phyloP scores from a whole-genome alignment of 2,113 vertebrate species.

The Indri indri region DNA sequence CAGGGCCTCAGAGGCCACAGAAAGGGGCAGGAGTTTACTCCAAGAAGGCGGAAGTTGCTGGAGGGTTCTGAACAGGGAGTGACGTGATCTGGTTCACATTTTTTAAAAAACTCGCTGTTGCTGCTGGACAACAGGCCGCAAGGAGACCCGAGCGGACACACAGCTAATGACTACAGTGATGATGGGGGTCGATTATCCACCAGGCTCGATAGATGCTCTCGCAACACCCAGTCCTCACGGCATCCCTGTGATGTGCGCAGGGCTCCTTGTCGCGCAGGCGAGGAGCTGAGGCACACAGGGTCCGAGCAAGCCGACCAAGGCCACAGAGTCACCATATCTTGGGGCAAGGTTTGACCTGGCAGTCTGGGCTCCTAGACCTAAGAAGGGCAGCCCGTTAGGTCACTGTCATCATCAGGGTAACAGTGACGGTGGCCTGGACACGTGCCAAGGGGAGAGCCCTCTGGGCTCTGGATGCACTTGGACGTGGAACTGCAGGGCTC shows the following conservation, averaged over 20 bases:
- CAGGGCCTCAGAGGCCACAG: not conserved
- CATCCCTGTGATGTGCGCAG: not conserved
- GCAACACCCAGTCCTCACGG: not conserved
- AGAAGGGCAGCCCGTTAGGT: not conserved
- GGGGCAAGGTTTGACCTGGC: not conserved
- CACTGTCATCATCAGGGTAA: not conserved
- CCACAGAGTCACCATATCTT: too few species aligned
- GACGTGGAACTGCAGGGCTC: accelerated
- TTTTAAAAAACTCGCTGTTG: not conserved
- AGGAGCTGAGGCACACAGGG: not conserved
- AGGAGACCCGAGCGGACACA: not conserved
- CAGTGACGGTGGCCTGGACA: not conserved
- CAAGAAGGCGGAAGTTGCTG: not conserved
- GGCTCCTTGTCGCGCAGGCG: too few species aligned
- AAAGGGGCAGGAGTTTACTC: not conserved
- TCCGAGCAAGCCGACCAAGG: too few species aligned
- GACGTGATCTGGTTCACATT: too few species aligned
- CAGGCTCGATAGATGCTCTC: not conserved
- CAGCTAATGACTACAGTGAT: too few species aligned
- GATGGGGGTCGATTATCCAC: not conserved
- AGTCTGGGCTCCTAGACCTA: not conserved
- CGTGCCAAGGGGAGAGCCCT: not conserved
- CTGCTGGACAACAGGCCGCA: not conserved
- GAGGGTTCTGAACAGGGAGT: not conserved
- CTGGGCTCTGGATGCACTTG: not conserved